phyloP scores from a whole-genome alignment of 2,113 vertebrate species.

The Pungitius pungitius region DNA sequence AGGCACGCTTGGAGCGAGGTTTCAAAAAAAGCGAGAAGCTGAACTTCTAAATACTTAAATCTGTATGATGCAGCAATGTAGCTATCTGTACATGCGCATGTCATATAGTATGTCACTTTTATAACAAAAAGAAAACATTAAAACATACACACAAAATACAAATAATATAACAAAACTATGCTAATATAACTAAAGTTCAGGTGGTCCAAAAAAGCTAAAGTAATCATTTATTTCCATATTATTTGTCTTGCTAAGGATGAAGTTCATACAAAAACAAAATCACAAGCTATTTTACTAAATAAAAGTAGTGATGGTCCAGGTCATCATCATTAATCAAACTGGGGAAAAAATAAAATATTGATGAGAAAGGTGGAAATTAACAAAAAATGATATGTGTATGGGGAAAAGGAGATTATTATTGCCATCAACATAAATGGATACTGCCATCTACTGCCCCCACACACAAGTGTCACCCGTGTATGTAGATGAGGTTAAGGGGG shows the following conservation, averaged over 20 bases:
- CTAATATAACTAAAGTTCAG: slow-evolving; percentile 15
- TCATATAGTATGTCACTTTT: not conserved
- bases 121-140: not conserved
- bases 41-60: not conserved
- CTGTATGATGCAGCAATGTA: not conserved
- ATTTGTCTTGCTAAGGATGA: slow-evolving; percentile 3
- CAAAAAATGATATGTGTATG: slow-evolving; percentile 41
- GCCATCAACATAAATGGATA: slow-evolving; percentile 48
- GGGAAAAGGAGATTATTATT: slow-evolving; percentile 51
- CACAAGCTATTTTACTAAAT: not conserved
- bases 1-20: not conserved
- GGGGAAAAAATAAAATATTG: slow-evolving; percentile 60
- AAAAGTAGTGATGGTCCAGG: slow-evolving; percentile 23
- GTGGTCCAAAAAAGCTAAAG: not conserved
- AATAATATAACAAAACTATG: not conserved
- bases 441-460: slow-evolving; percentile 40
- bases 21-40: not conserved
- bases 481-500: slow-evolving; percentile 58
- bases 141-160: no score
- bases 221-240: not conserved
- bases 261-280: slow-evolving; percentile 12
- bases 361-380: slow-evolving; percentile 60
- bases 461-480: slow-evolving; percentile 55
- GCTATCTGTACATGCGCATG: not conserved
- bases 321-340: slow-evolving; percentile 36